phyloP scores from a whole-genome alignment of 2,888 invertebrate genomes.

The Allacma fusca region DNA sequence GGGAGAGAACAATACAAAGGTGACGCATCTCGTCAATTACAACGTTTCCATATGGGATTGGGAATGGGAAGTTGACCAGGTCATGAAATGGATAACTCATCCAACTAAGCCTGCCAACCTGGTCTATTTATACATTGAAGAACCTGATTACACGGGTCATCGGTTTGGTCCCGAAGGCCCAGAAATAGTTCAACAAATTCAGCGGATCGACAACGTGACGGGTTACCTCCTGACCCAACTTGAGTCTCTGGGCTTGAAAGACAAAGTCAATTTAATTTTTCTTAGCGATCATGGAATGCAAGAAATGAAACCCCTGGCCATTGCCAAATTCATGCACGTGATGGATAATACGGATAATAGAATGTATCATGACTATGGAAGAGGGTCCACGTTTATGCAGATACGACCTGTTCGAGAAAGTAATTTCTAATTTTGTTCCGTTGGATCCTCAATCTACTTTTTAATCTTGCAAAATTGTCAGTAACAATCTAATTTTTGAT shows the following conservation, averaged over 20 bases:
- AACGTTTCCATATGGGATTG: conserved; percentile 55
- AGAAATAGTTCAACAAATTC: conserved; percentile 62
- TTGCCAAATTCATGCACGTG: conserved; percentile 63
- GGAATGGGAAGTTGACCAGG: conserved; percentile 69
- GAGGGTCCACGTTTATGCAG: conserved; percentile 69
- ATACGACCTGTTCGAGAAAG: conserved; percentile 70
- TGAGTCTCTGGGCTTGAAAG: conserved; percentile 66
- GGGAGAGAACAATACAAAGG: conserved; percentile 64
- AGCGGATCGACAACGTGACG: conserved; percentile 65
- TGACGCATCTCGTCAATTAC: conserved; percentile 16
- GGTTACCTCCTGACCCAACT: conserved; percentile 69
- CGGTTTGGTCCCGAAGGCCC: conserved; percentile 68
- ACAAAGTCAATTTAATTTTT: conserved; percentile 72
- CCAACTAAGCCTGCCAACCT: conserved; percentile 72
- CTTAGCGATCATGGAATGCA: conserved; percentile 81
- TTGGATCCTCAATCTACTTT: conserved; percentile 55
- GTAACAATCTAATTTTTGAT: too few relatives aligned
- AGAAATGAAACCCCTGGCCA: conserved; percentile 68
- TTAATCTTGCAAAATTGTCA: too few relatives aligned
- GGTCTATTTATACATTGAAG: conserved; percentile 74
- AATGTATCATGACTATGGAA: neutral
- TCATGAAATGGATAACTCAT: conserved; percentile 71
- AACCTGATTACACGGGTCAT: conserved; percentile 74
- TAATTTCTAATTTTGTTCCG: neutral
- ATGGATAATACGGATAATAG: conserved; percentile 41